Percentiles rank a stretch among this genome's conserved stretches.
Evolutionary conservation across 1,140 invertebrate species (phyloP).

Genomic region (Platorchestia sp.): DNA sequence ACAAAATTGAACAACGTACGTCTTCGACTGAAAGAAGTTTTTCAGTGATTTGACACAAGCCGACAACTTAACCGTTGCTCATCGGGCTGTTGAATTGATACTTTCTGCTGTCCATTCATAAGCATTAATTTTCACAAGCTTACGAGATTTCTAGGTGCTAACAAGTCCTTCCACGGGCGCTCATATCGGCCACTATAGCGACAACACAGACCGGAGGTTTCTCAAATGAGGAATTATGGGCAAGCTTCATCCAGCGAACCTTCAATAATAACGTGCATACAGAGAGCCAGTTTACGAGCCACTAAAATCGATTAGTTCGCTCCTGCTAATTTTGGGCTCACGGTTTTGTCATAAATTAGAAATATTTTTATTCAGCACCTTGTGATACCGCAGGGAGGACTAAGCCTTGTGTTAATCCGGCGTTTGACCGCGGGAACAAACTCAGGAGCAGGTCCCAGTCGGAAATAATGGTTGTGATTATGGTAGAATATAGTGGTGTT

Average conservation of each 20-base stretch:
- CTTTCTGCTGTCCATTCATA: background rate
- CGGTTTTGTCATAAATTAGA: background rate
- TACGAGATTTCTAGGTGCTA: background rate
- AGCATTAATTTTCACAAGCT: background rate
- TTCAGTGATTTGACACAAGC: background rate
- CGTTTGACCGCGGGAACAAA: too few relatives aligned
- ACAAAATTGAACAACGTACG: too few relatives aligned
- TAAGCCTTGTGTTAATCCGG: too few relatives aligned
- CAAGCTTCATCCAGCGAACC: too few relatives aligned
- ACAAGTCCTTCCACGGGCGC: background rate
- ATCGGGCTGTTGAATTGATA: background rate
- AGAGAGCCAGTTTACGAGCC: background rate
- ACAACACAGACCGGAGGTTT: background rate
- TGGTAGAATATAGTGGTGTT: too few relatives aligned
- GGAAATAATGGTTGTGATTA: too few relatives aligned
- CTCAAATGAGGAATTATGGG: too few relatives aligned
- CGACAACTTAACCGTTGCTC: background rate
- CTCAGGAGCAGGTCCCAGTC: too few relatives aligned
- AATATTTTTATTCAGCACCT: background rate
- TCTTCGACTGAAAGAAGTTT: too few relatives aligned
- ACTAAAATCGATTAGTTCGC: background rate
- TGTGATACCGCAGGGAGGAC: too few relatives aligned
- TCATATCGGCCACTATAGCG: background rate
- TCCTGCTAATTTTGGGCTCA: background rate
- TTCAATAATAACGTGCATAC: background rate